phyloP scores from a whole-genome alignment of 2,888 invertebrate genomes.

The Drosophila acutilabella region DNA sequence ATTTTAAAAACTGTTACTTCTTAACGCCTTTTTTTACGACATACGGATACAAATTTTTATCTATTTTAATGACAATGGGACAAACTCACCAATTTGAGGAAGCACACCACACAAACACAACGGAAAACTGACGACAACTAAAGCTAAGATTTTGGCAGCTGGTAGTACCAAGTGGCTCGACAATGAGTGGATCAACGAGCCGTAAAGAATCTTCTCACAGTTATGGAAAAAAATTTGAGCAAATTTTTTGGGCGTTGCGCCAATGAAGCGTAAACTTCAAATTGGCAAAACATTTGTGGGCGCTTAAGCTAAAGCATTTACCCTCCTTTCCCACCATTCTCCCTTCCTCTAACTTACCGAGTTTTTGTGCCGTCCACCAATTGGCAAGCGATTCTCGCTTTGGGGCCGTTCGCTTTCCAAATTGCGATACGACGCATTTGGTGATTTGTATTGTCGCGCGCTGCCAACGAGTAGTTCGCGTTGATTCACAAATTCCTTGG shows the following conservation, averaged over 20 bases:
- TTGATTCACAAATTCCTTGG: constrained; percentile 77
- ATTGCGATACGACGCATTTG: constrained; percentile 65
- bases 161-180: constrained; percentile 15
- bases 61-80: background rate
- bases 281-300: constrained; percentile 44
- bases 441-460: constrained; percentile 70
- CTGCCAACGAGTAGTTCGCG: constrained; percentile 70
- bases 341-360: constrained; percentile 53
- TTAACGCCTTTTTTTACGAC: no score
- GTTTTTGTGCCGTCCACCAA: constrained; percentile 39
- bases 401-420: constrained; percentile 69
- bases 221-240: constrained; percentile 56
- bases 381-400: constrained; percentile 76
- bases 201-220: constrained; percentile 61
- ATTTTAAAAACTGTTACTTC: no score
- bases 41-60: background rate
- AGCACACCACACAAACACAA: constrained; percentile 32
- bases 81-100: constrained; percentile 14
- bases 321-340: constrained; percentile 3
- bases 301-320: constrained; percentile 15
- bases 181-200: constrained; percentile 58
- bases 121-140: constrained; percentile 44
- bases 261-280: constrained; percentile 64
- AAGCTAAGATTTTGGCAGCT: constrained; percentile 37
- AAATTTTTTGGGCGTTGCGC: constrained; percentile 49